Base-by-base conservation (phyloP, 2,888 invertebrate genomes). In the Chydorus sphaericus region DNA sequence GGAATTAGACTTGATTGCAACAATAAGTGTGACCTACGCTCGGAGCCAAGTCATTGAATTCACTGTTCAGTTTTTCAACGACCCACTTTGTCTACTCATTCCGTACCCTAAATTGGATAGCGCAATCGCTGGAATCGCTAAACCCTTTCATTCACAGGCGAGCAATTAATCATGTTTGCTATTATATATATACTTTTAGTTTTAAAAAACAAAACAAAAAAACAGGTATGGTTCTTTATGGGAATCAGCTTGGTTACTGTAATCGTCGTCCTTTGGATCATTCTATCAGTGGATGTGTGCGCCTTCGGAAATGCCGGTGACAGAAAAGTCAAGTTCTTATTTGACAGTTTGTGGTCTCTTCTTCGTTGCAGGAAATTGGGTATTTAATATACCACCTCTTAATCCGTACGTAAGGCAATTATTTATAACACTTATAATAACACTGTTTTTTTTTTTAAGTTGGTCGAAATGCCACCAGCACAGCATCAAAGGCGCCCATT, bases 51-150 rank as follows among this genome's bases (percentile, higher is more conserved):
- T 38, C 2, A n/a, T 53, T 10, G 53, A 53, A 37, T 53, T 23
- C 29, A 37, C 53, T 1, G 14, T 36, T 6, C 23, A 14, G 11
- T 36, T 53, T 20, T 36, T 38, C 11, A 16, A 14, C 26, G 36
- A 37, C 11, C 26, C 53, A 6, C 3, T 14, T 18, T n/a, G 37
- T 1, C 5, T 53, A 7, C n/a, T 53, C 1, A 53, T 53, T 23
- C 53, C 53, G 2, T 53, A 37, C 23, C 53, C 53, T 1, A 20
- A n/a, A 38, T 26, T 44, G 44, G 44, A 44, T 28, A 44, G 44
- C 26, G 28, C 44, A 23, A 44, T 44, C 28, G 23, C 44, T 1
- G 44, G 44, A 2, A 44, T 44, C 5, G 26, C 28, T 26, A 44
- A 26, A 23, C 44, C 44, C 10, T 44, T 44, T 26, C 44, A 44